Base-by-base conservation (phyloP, 2,113 vertebrate genomes). In the Pycnonotus jocosus region DNA sequence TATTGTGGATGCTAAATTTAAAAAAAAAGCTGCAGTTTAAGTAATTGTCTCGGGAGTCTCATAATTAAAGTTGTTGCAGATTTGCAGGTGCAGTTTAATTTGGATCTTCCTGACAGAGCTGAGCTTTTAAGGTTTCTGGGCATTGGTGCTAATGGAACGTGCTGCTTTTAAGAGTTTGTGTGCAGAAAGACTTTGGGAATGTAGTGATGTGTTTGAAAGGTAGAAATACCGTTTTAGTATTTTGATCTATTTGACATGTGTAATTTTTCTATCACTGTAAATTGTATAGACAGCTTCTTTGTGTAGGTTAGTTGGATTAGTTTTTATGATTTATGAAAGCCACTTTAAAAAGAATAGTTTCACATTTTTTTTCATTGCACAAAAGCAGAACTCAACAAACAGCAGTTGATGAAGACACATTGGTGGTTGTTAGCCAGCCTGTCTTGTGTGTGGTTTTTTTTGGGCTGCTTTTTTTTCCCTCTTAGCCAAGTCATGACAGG, bases 241-340 rank as follows among this genome's bases (percentile, higher is more conserved):
- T 96, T 96, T 86, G 72, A 88, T 94, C 28, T 68, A 40, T 90
- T 90, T 95, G 94, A 93, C 86, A 16, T 90, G 82, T 95, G 51
- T 90, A 88, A 88, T 93, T 96, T 82, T 87, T 86, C 92, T 95
- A 74, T 65, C 77, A 94, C 93, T 54, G 54, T 95, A 95, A 96
- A 94, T 82, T 69, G 50, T 90, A 89, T 84, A 90, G 92, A 81
- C 77, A 80, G 69, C 57, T 85, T 47, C 85, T 92, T 88, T 95
- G 71, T 93, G 90, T 92, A 94, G 89, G 95, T 97, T 97, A 93
- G 80, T 95, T 86, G 51, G 20, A 74, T 96, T 98, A 96, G 92
- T 94, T 97, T 96, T 95, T 94, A 87, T 88, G 87, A 96, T 97
- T 93, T 95, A 91, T 92, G 91, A 66, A 96, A 97, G 47, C 61